Evolutionary conservation across 2,797 vertebrate species (phyloP).

Genomic region (Chaetodon trifasciatus): DNA sequence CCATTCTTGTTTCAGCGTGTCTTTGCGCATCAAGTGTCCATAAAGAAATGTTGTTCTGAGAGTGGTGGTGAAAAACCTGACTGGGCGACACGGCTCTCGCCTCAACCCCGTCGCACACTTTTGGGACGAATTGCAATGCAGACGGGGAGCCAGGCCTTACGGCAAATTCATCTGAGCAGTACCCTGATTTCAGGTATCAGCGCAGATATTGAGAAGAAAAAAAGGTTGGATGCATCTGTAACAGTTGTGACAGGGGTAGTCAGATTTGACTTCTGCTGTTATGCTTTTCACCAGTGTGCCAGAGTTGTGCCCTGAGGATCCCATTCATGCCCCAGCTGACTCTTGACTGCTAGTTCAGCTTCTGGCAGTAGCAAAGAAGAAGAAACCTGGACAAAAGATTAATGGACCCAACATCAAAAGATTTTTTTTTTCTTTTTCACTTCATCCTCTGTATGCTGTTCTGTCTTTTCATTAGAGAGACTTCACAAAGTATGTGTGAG

Average conservation of each 20-base stretch:
- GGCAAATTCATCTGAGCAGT: background rate
- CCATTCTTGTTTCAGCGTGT: background rate
- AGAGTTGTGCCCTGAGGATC: conserved; percentile 22
- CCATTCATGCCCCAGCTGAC: conserved; percentile 26
- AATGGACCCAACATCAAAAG: conserved; percentile 26
- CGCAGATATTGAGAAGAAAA: background rate
- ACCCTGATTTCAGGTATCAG: background rate
- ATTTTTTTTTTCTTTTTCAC: background rate
- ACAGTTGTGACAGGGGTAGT: background rate
- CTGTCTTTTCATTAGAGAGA: background rate
- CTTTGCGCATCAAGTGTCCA: background rate
- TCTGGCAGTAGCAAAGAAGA: conserved; percentile 37
- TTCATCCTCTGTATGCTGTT: conserved; percentile 1
- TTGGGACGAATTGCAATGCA: background rate
- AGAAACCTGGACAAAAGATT: conserved; percentile 33
- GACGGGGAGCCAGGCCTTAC: background rate
- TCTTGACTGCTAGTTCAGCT: conserved; percentile 48
- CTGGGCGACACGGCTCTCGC: background rate
- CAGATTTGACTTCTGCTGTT: background rate
- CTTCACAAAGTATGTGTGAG: background rate
- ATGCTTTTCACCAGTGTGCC: conserved; percentile 1
- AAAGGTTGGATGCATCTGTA: background rate
- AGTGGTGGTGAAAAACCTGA: background rate
- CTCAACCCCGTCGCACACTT: background rate
- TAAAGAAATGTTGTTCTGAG: background rate